Base-by-base conservation (phyloP, 2,888 invertebrate species). In the Amiota minor region DNA sequence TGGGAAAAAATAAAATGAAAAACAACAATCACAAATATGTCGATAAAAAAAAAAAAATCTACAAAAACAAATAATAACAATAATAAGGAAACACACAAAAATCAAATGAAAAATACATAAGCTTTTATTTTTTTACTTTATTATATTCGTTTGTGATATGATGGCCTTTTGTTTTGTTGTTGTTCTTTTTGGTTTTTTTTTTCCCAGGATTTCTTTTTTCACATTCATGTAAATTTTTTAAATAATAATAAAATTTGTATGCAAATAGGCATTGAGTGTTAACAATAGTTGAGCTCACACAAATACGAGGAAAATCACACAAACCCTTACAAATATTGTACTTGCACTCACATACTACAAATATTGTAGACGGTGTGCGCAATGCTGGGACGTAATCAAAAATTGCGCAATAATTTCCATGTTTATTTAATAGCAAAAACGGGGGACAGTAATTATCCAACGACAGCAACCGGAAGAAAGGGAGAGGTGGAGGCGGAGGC, bases 321-420 rank as follows among this genome's bases (percentile, higher is more conserved):
- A 35, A 2, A 6, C 35, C 35, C 6, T 4, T 6, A 6, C 35
- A 35, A 35, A 35, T 35, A 35, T 35, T 35, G 6, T 35, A 35
- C 6, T 35, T 35, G 35, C 35, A 35, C 35, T 35, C 6, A 35
- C 35, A 35, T 35, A 45, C 47, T 23, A 14, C 16, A n/a, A 23
- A 55, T n/a, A n/a, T n/a, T n/a, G n/a, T n/a, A n/a, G n/a, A n/a
- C n/a, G n/a, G 47, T 74, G 49, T 56, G 50, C 50, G 49, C 68
- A 50, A 50, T 20, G 9, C 68, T 35, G 35, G 35, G 82, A 81
- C 82, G 86, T 83, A 85, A 85, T 83, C 83, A 83, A 83, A 83
- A 83, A 83, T 86, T 83, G 86, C 85, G 86, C 85, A 86, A 83
- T 83, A 83, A 83, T 83, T 85, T 83, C 85, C 83, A 83, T 83